Evolutionary conservation across 1,140 invertebrate species (phyloP), one percentile per base, ranked within the genome.

Genomic region (Aphidius ervi): DNA sequence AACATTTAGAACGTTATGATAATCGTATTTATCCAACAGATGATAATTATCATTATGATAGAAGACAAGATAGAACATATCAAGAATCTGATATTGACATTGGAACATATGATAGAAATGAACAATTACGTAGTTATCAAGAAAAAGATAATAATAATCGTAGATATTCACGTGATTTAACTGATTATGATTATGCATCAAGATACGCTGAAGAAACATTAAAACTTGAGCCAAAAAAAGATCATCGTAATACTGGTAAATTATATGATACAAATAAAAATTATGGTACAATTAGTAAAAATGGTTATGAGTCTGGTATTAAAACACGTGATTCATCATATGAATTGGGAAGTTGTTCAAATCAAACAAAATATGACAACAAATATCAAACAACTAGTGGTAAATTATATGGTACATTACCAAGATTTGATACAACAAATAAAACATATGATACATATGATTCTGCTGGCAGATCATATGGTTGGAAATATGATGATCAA

Each of bases 231-330:
- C 66, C 74, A 9, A 79, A 79, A 48, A 78, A 78, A 46, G 72
- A 78, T 9, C 68, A 68, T 31, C 67, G 70, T 5, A 46, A 47
- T 4, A 64, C 58, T 50, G 63, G 56, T 7, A 72, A 72, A 46
- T 67, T 68, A 9, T 72, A 74, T 57, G 73, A 77, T 45, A 56
- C 70, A 39, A 57, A 54, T 45, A 62, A 65, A 43, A 56, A 46
- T 45, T 65, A 65, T 31, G 61, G 61, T 6, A 59, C 37, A 6
- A 37, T 64, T 3, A 42, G 48, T 1, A 61, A 75, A 0, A 76
- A 76, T 48, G 77, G 76, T 4, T 80, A 79, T 49, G 76, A 79
- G 7, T 79, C 77, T 1, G 77, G 78, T 3, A 69, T 78, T 1
- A 79, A 77, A 46, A 80, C 77, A 0, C 70, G 73, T 43, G 77